Percentiles rank a stretch among this genome's conserved stretches.
Conservation (phyloP, 2,113 vertebrate genomes). For the Grammomys dolichurus region DNA sequence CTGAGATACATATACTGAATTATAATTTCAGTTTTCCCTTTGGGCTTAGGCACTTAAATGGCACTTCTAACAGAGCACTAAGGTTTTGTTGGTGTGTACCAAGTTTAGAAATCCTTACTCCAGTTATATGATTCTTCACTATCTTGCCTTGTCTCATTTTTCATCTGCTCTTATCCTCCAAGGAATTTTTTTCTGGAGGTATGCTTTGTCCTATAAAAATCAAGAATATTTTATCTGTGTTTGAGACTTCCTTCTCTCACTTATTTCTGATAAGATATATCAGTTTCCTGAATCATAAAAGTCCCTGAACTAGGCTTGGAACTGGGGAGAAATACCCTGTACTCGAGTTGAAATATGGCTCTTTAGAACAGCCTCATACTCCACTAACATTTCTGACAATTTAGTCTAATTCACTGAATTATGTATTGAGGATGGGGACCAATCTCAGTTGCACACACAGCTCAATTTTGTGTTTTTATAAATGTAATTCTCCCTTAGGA, state of each 20-base stretch:
- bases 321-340: neutral
- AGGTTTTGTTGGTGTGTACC: neutral
- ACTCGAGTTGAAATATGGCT: neutral
- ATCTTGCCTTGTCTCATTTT: neutral
- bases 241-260: neutral
- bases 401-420: conserved; percentile 40
- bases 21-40: neutral
- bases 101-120: neutral
- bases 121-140: neutral
- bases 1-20: neutral
- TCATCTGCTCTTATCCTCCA: neutral
- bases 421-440: neutral
- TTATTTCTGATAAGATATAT: neutral
- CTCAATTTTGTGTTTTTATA: neutral
- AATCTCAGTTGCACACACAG: neutral
- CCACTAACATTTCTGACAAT: neutral
- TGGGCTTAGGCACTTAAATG: neutral
- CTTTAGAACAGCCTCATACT: neutral
- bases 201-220: neutral
- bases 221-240: neutral
- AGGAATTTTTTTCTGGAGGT: neutral
- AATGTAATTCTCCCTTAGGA: neutral
- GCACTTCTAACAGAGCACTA: neutral
- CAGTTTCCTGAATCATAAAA: neutral
- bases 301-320: neutral